phyloP scores from a whole-genome alignment of 2,888 invertebrate genomes.

The Drosophila neonasuta region DNA sequence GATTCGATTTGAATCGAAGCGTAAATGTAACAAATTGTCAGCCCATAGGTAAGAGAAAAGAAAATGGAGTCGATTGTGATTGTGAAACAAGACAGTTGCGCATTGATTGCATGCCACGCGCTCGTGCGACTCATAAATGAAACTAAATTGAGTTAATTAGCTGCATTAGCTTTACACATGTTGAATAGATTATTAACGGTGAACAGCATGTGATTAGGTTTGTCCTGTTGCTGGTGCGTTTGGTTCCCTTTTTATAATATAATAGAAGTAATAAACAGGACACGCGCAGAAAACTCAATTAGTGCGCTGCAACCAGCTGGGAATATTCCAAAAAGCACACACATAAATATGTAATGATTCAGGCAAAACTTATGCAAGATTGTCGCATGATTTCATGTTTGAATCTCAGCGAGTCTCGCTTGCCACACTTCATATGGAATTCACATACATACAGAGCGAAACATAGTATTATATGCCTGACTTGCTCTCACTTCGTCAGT shows the following conservation, averaged over 20 bases:
- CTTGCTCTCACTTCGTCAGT: not conserved
- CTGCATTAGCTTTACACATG: constrained; percentile 19
- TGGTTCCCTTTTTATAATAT: not conserved
- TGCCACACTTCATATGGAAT: not conserved
- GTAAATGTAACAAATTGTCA: constrained; percentile 41
- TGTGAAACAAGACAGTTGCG: not conserved
- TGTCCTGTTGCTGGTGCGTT: constrained; percentile 1
- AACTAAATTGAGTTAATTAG: constrained; percentile 43
- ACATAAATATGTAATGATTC: constrained; percentile 39
- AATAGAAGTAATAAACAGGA: not conserved
- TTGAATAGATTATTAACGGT: constrained; percentile 11
- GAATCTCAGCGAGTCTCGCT: not conserved
- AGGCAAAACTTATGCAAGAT: constrained; percentile 8
- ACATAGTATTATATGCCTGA: not conserved
- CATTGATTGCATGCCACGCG: constrained; percentile 21
- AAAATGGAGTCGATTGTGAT: not conserved
- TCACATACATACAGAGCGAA: not conserved
- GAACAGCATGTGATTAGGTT: not conserved
- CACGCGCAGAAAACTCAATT: constrained; percentile 27
- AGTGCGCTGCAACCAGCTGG: constrained; percentile 18
- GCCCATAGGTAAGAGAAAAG: not conserved
- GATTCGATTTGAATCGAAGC: constrained; percentile 24
- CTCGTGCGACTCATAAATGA: constrained; percentile 12
- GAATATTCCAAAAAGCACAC: constrained; percentile 18
- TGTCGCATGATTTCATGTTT: constrained; percentile 2